Base-by-base conservation (phyloP, 30 jellyfish, hydroid and myxozoan species). In the Mastigias papua region DNA sequence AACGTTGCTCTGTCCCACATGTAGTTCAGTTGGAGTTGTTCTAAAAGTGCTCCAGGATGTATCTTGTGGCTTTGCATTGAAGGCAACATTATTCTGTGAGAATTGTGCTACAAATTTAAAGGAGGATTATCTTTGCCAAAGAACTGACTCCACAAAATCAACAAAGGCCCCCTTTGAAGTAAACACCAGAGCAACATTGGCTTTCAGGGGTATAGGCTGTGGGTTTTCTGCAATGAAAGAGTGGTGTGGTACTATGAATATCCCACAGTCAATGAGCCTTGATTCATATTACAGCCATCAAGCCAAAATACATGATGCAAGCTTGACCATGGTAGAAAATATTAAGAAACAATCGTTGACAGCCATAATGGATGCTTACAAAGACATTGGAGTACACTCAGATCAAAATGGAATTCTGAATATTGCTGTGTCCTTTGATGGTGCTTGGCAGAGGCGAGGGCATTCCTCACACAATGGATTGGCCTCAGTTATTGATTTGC, bases 381-480 rank as follows among this genome's bases (percentile, higher is more conserved):
- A 42, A 86, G 51, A 26, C 10, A 16, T 66, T 66, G 78, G 78
- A 5, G n/a, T 32, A 28, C 26, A 16, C 23, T 30, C 78, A 66
- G 48, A 66, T 66, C 16, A 16, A 30, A 69, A 48, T 25, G 48
- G 34, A 13, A 46, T 31, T 51, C 84, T 23, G 51, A 37, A 69
- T 34, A 71, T 69, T 69, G 87, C 77, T 48, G 93, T 83, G 65
- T 83, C 93, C 22, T 83, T 5, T 70, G 88, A 83, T 69, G 93
- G 87, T 48, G 31, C 93, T 11, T 69, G 80, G 93, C 93, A 83
- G 33, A 83, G 82, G 30, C 51, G 93, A 48, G 93, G 93, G 23
- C 73, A 69, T 63, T 42, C 72, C 65, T 87, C 90, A 19, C 90
- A 87, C 34, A 60, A 62, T 76, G 96, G 96, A 16, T 4, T 75